Percentiles rank a stretch among this genome's conserved stretches.
These are phyloP conservation scores for Blastobasis adustella DNA, from an alignment of 2,888 invertebrate genomes.

Conservation along the genomic window DNA sequence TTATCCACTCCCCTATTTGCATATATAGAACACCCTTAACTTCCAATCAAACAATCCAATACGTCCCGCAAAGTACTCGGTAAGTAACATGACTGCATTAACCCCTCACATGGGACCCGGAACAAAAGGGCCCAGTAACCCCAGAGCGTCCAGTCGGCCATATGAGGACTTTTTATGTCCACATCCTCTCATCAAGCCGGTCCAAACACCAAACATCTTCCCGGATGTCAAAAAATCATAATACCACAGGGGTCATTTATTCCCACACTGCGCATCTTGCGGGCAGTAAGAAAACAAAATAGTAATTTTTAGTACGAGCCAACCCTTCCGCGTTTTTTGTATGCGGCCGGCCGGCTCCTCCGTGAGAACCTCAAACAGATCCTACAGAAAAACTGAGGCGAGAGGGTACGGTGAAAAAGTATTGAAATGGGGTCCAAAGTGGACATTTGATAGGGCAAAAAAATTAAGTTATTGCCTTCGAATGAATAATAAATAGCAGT, in stretches of 20 bases:
- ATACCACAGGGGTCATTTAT: slow-evolving; percentile 59
- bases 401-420: slow-evolving; percentile 44
- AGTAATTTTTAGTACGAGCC: slow-evolving; percentile 57
- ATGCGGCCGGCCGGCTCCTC: slow-evolving; percentile 56
- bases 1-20: too few relatives aligned
- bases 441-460: slow-evolving; percentile 63
- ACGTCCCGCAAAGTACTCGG: neutral
- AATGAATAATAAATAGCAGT: slow-evolving; percentile 52
- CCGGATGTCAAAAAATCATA: slow-evolving; percentile 60
- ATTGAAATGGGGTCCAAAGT: slow-evolving; percentile 15
- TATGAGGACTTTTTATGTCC: slow-evolving; percentile 40
- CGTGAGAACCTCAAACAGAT: slow-evolving; percentile 69
- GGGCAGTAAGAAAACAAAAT: slow-evolving; percentile 51
- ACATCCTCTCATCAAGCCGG: slow-evolving; percentile 50
- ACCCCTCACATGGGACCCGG: slow-evolving; percentile 29
- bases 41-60: too few relatives aligned
- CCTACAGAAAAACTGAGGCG: slow-evolving; percentile 50
- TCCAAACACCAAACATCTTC: slow-evolving; percentile 48
- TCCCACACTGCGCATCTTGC: slow-evolving; percentile 66
- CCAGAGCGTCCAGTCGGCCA: slow-evolving; percentile 31
- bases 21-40: too few relatives aligned
- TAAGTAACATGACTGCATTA: slow-evolving; percentile 15
- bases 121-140: too few relatives aligned
- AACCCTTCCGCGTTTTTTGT: slow-evolving; percentile 70
- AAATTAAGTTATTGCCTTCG: slow-evolving; percentile 31